Conservation (phyloP, 2,113 vertebrate genomes). For the Corvus cornix region DNA sequence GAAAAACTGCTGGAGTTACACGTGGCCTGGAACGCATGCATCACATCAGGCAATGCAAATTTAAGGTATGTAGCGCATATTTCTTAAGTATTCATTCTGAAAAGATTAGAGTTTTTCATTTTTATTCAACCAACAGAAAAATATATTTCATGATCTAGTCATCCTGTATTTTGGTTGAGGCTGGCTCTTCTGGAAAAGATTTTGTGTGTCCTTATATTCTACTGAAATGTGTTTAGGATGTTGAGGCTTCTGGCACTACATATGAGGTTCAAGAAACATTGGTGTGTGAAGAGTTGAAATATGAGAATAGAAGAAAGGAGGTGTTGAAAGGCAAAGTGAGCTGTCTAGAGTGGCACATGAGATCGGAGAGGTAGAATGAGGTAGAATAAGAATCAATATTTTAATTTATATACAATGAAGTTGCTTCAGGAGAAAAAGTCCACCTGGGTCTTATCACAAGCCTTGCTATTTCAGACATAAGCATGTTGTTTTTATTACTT, state of each 20-base stretch:
- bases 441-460: neutral
- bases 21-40: neutral
- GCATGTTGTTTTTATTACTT: neutral
- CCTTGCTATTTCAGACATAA: neutral
- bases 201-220: neutral
- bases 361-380: neutral
- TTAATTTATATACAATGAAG: neutral
- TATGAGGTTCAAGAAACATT: neutral
- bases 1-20: neutral
- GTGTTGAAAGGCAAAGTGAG: neutral
- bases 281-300: neutral
- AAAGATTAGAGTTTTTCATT: neutral
- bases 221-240: neutral
- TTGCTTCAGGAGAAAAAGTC: neutral
- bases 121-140: neutral
- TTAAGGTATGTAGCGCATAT: neutral
- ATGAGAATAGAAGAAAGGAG: neutral
- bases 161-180: neutral
- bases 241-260: neutral
- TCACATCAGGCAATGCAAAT: neutral
- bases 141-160: neutral
- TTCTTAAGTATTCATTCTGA: neutral
- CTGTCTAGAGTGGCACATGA: neutral
- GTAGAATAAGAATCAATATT: neutral
- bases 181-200: neutral